Conservation (phyloP, 2,888 invertebrate genomes). For the Volucella inanis region DNA sequence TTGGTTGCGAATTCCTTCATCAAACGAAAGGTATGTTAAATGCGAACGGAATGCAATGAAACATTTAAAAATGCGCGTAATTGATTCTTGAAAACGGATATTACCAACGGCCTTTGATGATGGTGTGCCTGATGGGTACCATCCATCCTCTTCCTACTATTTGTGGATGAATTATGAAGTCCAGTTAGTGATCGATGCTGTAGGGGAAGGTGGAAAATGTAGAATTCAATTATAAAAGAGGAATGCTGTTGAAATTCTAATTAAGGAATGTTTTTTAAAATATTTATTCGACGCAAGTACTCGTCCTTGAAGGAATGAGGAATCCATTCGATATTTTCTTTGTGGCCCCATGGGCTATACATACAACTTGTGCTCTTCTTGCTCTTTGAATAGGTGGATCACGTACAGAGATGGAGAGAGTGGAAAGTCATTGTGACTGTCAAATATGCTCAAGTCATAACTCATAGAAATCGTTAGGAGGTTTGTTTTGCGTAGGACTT, state of each 20-base stretch:
- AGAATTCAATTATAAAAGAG: conserved; percentile 46
- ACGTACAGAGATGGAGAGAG: not conserved
- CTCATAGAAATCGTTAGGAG: conserved; percentile 1
- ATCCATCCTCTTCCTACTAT: too few relatives aligned
- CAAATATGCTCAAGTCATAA: conserved; percentile 12
- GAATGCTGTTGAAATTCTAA: conserved; percentile 45
- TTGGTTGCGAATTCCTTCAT: conserved; percentile 60
- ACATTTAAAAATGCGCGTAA: conserved; percentile 52
- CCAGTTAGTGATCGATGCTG: not conserved
- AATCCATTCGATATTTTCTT: conserved; percentile 7
- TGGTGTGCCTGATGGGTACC: too few relatives aligned
- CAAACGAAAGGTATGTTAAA: conserved; percentile 23
- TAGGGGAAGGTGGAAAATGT: not conserved
- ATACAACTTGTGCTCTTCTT: too few relatives aligned
- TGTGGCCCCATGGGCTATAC: not conserved
- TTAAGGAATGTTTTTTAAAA: conserved; percentile 39
- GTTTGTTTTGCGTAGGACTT: not conserved
- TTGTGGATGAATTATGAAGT: not conserved
- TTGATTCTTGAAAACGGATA: conserved; percentile 36
- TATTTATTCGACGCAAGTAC: conserved; percentile 32
- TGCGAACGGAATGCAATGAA: conserved; percentile 53
- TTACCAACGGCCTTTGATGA: not conserved
- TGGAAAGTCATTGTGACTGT: conserved; percentile 14
- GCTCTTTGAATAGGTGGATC: not conserved
- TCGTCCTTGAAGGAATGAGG: not conserved